Percentiles rank a stretch among this genome's conserved stretches.
Conservation (phyloP, 2,113 vertebrate species). For the Gavialis gangeticus region DNA sequence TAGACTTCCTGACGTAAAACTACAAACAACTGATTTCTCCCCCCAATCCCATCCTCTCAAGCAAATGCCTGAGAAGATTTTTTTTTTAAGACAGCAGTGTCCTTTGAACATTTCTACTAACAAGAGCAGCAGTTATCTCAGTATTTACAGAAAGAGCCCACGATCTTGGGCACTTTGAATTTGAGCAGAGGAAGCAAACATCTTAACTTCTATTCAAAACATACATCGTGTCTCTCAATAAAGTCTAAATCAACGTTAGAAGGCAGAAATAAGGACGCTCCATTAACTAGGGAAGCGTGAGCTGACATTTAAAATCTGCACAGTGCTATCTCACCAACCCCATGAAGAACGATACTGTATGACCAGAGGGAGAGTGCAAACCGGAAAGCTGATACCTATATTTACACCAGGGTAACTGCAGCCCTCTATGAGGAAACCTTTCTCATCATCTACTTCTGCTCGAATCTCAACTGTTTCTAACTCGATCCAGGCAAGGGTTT, state of each 20-base stretch:
- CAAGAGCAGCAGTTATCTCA: not conserved
- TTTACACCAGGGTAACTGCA: constrained; percentile 23
- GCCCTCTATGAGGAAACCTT: not conserved
- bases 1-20: constrained; percentile 70
- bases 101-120: constrained; percentile 13
- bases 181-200: not conserved
- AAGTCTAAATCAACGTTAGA: constrained; percentile 52
- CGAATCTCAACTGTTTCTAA: not conserved
- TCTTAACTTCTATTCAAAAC: constrained; percentile 37
- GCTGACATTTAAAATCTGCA: constrained; percentile 39
- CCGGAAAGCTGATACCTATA: not conserved
- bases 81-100: not conserved
- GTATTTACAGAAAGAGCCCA: not conserved
- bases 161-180: constrained; percentile 10
- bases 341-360: constrained; percentile 34
- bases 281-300: constrained; percentile 17
- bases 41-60: constrained; percentile 39
- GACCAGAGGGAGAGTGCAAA: constrained; percentile 26
- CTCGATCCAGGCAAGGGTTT: not conserved
- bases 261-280: constrained; percentile 26
- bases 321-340: constrained; percentile 8
- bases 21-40: constrained; percentile 67
- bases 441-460: not conserved
- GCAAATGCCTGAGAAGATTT: constrained; percentile 44
- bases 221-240: constrained; percentile 31